Conservation (phyloP, 1,140 invertebrate species). For the Penaeus vannamei region DNA sequence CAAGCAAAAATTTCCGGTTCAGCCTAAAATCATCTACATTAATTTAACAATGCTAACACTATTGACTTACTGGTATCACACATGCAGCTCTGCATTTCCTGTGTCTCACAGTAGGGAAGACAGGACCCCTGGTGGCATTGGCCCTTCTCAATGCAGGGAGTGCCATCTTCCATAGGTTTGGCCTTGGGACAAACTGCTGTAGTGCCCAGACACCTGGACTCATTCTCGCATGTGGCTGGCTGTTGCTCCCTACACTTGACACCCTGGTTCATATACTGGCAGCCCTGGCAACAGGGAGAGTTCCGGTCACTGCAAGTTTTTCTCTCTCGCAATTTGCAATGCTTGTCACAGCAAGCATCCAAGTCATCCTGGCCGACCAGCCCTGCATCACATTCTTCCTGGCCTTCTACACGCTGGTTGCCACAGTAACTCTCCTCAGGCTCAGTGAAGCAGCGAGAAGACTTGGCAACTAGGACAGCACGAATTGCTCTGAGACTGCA, state of each 20-base stretch:
- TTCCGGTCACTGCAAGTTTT: constrained; percentile 95
- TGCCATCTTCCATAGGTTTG: constrained; percentile 88
- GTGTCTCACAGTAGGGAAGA: constrained; percentile 93
- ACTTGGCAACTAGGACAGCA: constrained; percentile 93
- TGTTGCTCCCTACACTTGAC: constrained; percentile 89
- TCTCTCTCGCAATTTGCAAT: constrained; percentile 88
- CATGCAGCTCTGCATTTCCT: constrained; percentile 93
- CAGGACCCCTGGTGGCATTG: constrained; percentile 89
- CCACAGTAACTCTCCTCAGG: constrained; percentile 96
- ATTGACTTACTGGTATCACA: constrained; percentile 86
- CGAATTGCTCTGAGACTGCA: constrained; percentile 93
- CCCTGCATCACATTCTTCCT: constrained; percentile 95
- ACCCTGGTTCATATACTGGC: constrained; percentile 82
- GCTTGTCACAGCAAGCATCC: constrained; percentile 92
- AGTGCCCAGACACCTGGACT: constrained; percentile 81
- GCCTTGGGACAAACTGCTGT: constrained; percentile 84
- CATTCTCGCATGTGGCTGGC: constrained; percentile 90
- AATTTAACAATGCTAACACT: background rate
- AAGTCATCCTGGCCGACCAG: constrained; percentile 92
- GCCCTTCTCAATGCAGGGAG: constrained; percentile 89
- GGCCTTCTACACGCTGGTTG: constrained; percentile 92
- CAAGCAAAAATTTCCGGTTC: too few relatives aligned
- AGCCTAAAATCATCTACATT: background rate
- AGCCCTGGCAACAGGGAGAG: constrained; percentile 92
- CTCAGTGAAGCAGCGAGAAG: constrained; percentile 91